These are phyloP conservation scores for Calycopis cecrops DNA, from an alignment of 1,140 invertebrate species.

Conservation along the genomic window DNA sequence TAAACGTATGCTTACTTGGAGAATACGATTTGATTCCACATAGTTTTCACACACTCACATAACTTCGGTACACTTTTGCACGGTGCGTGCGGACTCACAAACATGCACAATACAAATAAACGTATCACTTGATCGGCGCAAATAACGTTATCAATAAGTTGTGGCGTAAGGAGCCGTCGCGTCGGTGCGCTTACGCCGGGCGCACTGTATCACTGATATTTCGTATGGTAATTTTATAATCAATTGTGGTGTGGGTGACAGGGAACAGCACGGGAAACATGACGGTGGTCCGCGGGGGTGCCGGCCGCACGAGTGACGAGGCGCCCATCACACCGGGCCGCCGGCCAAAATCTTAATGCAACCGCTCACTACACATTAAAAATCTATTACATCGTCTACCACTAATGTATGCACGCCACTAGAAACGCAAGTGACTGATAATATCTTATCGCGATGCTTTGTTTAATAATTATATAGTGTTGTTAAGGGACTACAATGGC, in stretches of 20 bases:
- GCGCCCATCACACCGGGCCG: constrained; percentile 26
- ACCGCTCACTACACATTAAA: constrained; percentile 18
- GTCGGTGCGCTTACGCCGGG: constrained; percentile 18
- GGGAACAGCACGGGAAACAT: constrained; percentile 29
- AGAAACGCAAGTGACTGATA: constrained; percentile 17
- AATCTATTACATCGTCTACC: constrained; percentile 5
- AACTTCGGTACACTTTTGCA: constrained; percentile 30
- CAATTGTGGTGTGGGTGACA: constrained; percentile 26
- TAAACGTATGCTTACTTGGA: constrained; percentile 45
- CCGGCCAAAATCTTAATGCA: constrained; percentile 33
- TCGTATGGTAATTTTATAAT: constrained; percentile 40
- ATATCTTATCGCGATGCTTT: constrained; percentile 18
- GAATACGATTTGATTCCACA: constrained; percentile 60
- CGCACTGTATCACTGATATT: constrained; percentile 33
- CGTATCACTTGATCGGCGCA: constrained; percentile 32
- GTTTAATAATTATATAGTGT: constrained; percentile 19
- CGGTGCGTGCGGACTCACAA: constrained; percentile 25
- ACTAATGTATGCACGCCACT: not conserved
- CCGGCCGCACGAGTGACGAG: constrained; percentile 9
- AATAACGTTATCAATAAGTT: constrained; percentile 45
- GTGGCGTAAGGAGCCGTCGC: constrained; percentile 35
- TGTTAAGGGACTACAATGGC: constrained; percentile 21
- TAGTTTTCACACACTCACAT: constrained; percentile 34
- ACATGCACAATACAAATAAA: constrained; percentile 34
- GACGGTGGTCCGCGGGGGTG: constrained; percentile 10